Evolutionary conservation across 2,888 invertebrate genomes (phyloP), one percentile per base, ranked within the genome.

Genomic region (Aethes cnicana): DNA sequence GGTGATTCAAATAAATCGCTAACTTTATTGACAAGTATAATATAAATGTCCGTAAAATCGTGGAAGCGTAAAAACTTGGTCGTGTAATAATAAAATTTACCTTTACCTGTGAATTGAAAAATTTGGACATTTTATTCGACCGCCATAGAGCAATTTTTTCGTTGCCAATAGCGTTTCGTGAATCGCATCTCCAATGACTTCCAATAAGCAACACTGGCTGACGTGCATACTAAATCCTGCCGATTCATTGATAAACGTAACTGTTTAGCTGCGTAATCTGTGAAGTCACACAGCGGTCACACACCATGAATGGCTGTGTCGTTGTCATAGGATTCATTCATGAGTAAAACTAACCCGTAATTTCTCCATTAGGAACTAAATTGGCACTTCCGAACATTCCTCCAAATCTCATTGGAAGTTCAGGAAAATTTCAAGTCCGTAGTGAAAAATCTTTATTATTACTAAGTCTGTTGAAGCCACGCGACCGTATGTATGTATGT

Each of bases 1-100:
- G 28, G 28, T 37, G 32, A 39, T 41, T 16, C 25, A 18, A 42
- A 42, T 49, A 42, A 42, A 21, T 26, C 26, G 3, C 42, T 26
- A 28, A 42, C 26, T 35, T 35, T 49, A 35, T 49, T 36, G 14
- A 20, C 14, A 8, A 3, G 8, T 16, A 5, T 16, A 28, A 12
- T 12, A 32, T 32, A 32, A 32, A 7, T 32, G 32, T 14, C n/a
- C 3, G 14, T 3, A 16, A n/a, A n/a, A n/a, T n/a, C n/a, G n/a
- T n/a, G n/a, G n/a, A n/a, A n/a, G n/a, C n/a, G n/a, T n/a, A n/a
- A n/a, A n/a, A n/a, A n/a, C n/a, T n/a, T n/a, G n/a, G n/a, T n/a
- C n/a, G n/a, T n/a, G n/a, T n/a, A n/a, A 21, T 6, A 11, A n/a
- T n/a, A 14, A 23, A 37, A 11, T 14, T 23, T n/a, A 1, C 23